Evolutionary conservation across 2,797 vertebrate genomes (phyloP).

Genomic region (Chiroxiphia lanceolata): DNA sequence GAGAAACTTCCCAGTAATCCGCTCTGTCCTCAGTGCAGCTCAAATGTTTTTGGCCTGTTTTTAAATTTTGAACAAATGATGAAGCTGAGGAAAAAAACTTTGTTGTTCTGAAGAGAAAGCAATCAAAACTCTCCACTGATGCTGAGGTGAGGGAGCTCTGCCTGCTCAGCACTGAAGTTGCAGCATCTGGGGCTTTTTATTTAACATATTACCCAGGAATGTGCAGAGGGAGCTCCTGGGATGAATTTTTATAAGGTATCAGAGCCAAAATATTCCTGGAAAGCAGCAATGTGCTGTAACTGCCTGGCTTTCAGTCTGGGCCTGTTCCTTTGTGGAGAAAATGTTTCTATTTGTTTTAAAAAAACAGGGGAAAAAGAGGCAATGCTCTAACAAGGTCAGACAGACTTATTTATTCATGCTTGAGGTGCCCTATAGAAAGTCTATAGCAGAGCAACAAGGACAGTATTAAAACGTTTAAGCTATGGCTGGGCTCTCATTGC

Average conservation of each 20-base stretch:
- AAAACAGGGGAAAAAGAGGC: not conserved
- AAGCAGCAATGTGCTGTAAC: not conserved
- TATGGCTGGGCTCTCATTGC: not conserved
- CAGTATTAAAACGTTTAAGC: not conserved
- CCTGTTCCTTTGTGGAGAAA: not conserved
- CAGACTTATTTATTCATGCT: conserved; percentile 7
- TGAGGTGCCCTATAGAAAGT: conserved; percentile 9
- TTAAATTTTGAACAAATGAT: not conserved
- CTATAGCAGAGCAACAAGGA: not conserved
- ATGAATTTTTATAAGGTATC: not conserved
- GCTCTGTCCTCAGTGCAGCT: not conserved
- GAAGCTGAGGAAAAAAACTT: not conserved
- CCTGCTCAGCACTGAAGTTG: not conserved
- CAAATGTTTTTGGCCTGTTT: not conserved
- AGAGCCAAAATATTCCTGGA: conserved; percentile 31
- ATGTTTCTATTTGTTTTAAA: not conserved
- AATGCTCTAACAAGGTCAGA: not conserved
- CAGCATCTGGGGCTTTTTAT: not conserved
- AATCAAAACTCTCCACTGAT: not conserved
- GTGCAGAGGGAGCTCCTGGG: not conserved
- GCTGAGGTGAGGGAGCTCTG: not conserved
- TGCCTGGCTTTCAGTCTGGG: not conserved
- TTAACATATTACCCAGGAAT: not conserved
- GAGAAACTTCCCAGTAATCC: not conserved
- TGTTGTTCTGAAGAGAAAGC: not conserved